Evolutionary conservation across 2,888 invertebrate genomes (phyloP).

Genomic region (Nysson spinosus): DNA sequence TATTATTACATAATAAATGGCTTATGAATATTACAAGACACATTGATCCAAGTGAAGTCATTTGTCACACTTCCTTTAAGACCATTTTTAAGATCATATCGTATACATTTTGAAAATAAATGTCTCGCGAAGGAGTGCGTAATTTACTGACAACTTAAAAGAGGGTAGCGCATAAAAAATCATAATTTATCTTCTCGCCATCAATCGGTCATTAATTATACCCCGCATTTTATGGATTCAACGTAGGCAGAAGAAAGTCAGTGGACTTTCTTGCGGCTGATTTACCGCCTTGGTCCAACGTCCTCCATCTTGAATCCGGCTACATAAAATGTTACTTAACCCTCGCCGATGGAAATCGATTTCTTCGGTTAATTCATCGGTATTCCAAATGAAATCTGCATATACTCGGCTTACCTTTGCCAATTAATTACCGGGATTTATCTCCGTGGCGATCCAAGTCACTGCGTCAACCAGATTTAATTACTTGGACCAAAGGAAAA

Average conservation of each 20-base stretch:
- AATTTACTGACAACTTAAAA: no score
- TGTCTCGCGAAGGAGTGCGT: no score
- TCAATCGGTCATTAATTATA: constrained; percentile 46
- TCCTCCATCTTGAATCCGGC: constrained; percentile 26
- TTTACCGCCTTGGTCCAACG: constrained; percentile 26
- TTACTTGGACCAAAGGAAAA: no score
- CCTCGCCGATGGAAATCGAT: constrained; percentile 44
- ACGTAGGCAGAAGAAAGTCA: constrained; percentile 1
- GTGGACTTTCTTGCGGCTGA: constrained; percentile 35
- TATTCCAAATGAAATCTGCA: constrained; percentile 33
- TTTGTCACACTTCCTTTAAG: no score
- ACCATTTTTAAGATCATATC: no score
- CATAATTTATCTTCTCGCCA: constrained; percentile 40
- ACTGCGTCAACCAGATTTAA: no score
- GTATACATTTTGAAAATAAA: no score
- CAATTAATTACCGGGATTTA: constrained; percentile 1
- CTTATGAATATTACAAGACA: no score
- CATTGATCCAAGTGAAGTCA: no score
- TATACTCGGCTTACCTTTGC: background rate
- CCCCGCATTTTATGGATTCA: background rate
- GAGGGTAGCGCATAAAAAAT: constrained; percentile 12
- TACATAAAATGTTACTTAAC: constrained; percentile 52
- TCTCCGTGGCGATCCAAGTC: no score
- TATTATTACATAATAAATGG: no score
- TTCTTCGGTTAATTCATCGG: constrained; percentile 42